Conservation (phyloP, 2,888 invertebrate species). For the Volucella inflata region DNA sequence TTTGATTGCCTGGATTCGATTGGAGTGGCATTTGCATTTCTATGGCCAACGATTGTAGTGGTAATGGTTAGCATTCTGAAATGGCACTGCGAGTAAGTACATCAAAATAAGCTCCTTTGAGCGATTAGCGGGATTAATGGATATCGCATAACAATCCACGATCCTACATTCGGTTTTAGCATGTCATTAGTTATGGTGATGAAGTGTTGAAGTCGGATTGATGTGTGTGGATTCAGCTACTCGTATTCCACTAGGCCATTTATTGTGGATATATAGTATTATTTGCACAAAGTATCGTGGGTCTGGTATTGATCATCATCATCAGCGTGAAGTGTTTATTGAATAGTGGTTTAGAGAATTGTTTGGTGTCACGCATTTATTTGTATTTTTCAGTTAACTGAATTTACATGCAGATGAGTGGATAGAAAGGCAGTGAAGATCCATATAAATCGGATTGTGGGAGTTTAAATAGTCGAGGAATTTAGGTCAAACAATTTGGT, state of each 20-base stretch:
- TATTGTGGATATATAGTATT: slow-evolving; percentile 35
- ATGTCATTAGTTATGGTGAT: slow-evolving; percentile 13
- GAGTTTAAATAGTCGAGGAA: too few relatives aligned
- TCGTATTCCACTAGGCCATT: not conserved
- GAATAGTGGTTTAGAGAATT: slow-evolving; percentile 23
- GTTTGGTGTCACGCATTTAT: slow-evolving; percentile 7
- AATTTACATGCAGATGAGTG: too few relatives aligned
- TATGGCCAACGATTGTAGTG: not conserved
- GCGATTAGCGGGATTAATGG: slow-evolving; percentile 55
- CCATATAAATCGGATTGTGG: too few relatives aligned
- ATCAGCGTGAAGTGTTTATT: slow-evolving; percentile 28
- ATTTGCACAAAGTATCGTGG: slow-evolving; percentile 8
- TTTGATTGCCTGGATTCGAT: slow-evolving; percentile 47
- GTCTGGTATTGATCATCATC: not conserved
- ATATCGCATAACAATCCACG: slow-evolving; percentile 33
- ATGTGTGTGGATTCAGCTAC: not conserved
- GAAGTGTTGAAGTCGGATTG: not conserved
- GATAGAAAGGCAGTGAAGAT: too few relatives aligned
- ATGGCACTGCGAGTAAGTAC: slow-evolving; percentile 23
- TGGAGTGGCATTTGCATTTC: slow-evolving; percentile 52
- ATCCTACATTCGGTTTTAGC: not conserved
- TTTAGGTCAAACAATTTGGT: too few relatives aligned
- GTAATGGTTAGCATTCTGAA: slow-evolving; percentile 4
- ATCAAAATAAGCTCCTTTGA: slow-evolving; percentile 61
- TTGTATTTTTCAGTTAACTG: not conserved